Base-by-base conservation (phyloP, 2,888 invertebrate species). In the Pterostichus madidus region DNA sequence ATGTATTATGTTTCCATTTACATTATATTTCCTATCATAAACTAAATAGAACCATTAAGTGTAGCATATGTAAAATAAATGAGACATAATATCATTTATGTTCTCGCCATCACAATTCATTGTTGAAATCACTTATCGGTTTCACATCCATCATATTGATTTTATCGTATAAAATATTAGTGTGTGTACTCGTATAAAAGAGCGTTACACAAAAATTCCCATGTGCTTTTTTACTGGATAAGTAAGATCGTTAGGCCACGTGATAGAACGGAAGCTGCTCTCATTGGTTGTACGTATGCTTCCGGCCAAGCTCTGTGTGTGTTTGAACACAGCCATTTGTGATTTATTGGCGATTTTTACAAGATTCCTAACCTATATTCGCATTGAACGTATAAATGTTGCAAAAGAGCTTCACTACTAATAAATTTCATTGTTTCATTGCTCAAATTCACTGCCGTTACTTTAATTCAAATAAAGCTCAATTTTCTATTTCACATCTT, bases 181-280 rank as follows among this genome's bases (percentile, higher is more conserved):
- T 49, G n/a, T 49, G 49, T 49, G 49, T n/a, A 49, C 11, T 24
- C 24, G 24, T 13, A 49, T 13, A 49, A 49, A 49, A 49, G 0
- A 49, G 49, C 49, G 49, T 49, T 49, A 49, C 49, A 49, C 49
- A 39, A 49, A 49, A 49, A 49, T 49, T 49, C 11, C 49, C 49
- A 10, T 49, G 49, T 49, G 49, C 11, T 49, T 49, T 49, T 49
- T 49, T 49, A 13, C 10, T 2, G 49, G 49, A 49, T 49, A 49
- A 49, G n/a, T 49, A 49, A 49, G 49, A 13, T 49, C 49, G 49
- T 49, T 49, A 49, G 49, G 13, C 4, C 49, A 49, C 49, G 49
- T 49, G 49, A 49, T 49, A 49, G 13, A 49, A n/a, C 49, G 49
- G 49, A 49, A 49, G 49, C 49, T 10, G 49, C n/a, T 49, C 49